Evolutionary conservation across 1,140 invertebrate genomes (phyloP), one percentile per base, ranked within the genome.

Genomic region (Hyles vespertilio): DNA sequence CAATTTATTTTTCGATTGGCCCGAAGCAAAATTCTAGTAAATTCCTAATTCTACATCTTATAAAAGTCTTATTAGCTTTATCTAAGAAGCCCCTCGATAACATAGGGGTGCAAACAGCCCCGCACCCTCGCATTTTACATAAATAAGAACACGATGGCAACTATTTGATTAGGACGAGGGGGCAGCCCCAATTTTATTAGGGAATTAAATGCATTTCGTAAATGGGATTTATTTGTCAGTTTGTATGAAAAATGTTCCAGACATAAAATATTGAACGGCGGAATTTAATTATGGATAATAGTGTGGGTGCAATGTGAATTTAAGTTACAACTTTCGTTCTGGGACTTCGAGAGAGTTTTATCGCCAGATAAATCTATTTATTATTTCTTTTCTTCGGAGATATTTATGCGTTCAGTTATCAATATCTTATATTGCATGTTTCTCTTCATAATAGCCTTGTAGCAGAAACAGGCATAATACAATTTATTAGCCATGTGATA

Each of bases 81-180:
- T 78, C 72, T 67, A 53, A 22, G 65, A 73, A 70, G 70, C 65
- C 65, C 70, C 54, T 55, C 63, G 61, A 65, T 70, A 69, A 68
- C 64, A 64, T 40, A 59, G 61, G 72, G 71, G 76, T 65, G 69
- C 60, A 47, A 67, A 70, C 52, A 63, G 55, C 53, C 54, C 61
- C 54, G 54, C 48, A 48, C 46, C 62, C 52, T 56, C 51, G 49
- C 61, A 59, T 58, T 64, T 56, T 69, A 69, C 69, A 79, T 70
- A 70, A 74, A 74, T 68, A 68, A 74, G 58, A 75, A 73, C 66
- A 67, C 70, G 74, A 70, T 81, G 69, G 70, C 64, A 70, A 77
- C 81, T 85, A 82, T 85, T 85, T 85, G 82, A 85, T 85, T 84
- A 85, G 71, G 67, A 67, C 70, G 22, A 32, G 51, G 70, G 68